A percentile compares a stretch with the other conserved stretches of the same genome.
These are phyloP conservation scores for Schrankia costaestrigalis DNA, from an alignment of 2,888 invertebrate genomes.

Conservation along the genomic window DNA sequence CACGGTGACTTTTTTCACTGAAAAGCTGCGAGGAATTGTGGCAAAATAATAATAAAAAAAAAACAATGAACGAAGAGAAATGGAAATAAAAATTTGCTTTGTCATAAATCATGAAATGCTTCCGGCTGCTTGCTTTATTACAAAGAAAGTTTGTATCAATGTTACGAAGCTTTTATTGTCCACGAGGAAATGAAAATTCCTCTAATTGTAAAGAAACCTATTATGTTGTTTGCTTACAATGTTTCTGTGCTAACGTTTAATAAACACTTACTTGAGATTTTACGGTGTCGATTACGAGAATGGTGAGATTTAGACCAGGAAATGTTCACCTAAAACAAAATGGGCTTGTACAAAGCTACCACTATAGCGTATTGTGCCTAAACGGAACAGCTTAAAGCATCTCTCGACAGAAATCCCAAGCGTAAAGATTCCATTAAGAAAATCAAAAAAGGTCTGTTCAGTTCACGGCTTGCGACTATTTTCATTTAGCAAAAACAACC, in stretches of 20 bases:
- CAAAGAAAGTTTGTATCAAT: conserved; percentile 73
- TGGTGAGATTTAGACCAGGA: conserved; percentile 16
- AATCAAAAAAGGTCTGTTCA: conserved; percentile 78
- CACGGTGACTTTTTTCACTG: conserved; percentile 66
- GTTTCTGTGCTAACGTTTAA: too few relatives aligned
- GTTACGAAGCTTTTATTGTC: conserved; percentile 54
- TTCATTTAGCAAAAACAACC: conserved; percentile 81
- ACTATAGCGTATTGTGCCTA: conserved; percentile 52
- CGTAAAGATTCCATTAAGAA: conserved; percentile 80
- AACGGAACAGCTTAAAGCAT: conserved; percentile 65
- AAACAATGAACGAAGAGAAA: conserved; percentile 71
- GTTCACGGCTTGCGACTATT: conserved; percentile 76
- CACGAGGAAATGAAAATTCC: conserved; percentile 44
- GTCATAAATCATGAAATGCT: conserved; percentile 77
- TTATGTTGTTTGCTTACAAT: conserved; percentile 24
- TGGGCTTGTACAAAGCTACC: conserved; percentile 46
- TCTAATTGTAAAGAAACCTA: conserved; percentile 35
- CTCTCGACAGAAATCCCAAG: conserved; percentile 75
- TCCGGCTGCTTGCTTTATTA: conserved; percentile 70
- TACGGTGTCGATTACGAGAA: too few relatives aligned
- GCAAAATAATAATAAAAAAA: conserved; percentile 63
- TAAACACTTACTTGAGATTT: too few relatives aligned
- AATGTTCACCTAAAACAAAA: conserved; percentile 34
- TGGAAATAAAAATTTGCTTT: conserved; percentile 78
- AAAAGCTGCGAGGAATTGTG: conserved; percentile 70